These are phyloP conservation scores for Halocynthia aurantium DNA, from an alignment of 23 tunicate species.

Conservation along the genomic window DNA sequence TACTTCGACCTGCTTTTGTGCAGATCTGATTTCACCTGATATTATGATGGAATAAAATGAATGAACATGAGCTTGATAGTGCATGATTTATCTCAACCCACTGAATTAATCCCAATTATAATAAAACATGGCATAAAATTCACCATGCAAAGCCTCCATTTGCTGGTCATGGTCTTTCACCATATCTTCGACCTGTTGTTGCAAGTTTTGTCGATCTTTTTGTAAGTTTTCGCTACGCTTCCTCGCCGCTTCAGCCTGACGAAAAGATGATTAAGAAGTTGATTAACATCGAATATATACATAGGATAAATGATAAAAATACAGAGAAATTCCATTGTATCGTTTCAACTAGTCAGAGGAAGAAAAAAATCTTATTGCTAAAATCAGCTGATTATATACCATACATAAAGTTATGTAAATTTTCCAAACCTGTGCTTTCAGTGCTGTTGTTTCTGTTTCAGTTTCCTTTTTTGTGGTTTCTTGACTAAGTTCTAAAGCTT, in stretches of 20 bases:
- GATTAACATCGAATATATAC: no score
- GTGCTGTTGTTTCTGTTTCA: neutral
- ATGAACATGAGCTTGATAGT: neutral
- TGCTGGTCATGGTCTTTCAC: slow-evolving; percentile 22
- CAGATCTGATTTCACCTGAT: slow-evolving; percentile 54
- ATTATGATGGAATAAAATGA: neutral
- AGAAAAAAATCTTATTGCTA: no score
- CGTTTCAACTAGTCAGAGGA: no score
- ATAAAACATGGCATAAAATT: neutral
- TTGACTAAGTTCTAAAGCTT: no score
- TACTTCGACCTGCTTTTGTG: slow-evolving; percentile 76
- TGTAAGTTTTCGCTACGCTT: slow-evolving; percentile 77
- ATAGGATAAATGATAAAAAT: no score
- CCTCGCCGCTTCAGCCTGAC: slow-evolving; percentile 18
- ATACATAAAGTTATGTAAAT: no score
- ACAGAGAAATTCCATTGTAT: no score
- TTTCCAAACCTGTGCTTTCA: neutral
- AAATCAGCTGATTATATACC: no score
- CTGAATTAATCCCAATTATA: neutral
- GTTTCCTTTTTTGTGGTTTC: neutral
- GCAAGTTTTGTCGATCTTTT: slow-evolving; percentile 48
- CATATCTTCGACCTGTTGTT: slow-evolving; percentile 34
- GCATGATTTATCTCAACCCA: neutral
- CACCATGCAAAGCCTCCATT: slow-evolving; percentile 26
- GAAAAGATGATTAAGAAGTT: no score